A percentile compares a stretch with the other conserved stretches of the same genome.
These are phyloP conservation scores for Agrochola macilenta DNA, from an alignment of 2,888 invertebrate genomes.

Conservation along the genomic window DNA sequence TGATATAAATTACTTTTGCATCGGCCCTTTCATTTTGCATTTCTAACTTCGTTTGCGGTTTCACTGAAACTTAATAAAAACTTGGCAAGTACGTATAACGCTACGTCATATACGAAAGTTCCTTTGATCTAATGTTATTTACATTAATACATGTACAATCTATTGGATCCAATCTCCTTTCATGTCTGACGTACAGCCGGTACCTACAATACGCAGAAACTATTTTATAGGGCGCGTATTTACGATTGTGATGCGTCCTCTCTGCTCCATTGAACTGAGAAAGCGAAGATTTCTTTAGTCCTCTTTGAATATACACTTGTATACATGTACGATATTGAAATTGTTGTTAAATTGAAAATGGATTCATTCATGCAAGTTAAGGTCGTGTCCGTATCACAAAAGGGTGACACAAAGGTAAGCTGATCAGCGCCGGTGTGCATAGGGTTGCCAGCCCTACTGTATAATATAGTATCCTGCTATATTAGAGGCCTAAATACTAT, in stretches of 20 bases:
- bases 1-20: slow-evolving; percentile 57
- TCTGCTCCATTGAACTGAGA: slow-evolving; percentile 61
- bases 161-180: slow-evolving; percentile 51
- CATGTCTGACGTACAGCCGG: slow-evolving; percentile 38
- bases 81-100: slow-evolving; percentile 6
- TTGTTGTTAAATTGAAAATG: slow-evolving; percentile 67
- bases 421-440: slow-evolving; percentile 28
- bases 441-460: no score
- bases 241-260: slow-evolving; percentile 48
- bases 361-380: slow-evolving; percentile 61
- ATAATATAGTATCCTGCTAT: no score
- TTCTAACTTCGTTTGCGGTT: slow-evolving; percentile 18
- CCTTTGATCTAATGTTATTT: slow-evolving; percentile 55
- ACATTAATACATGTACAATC: slow-evolving; percentile 51
- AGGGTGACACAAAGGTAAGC: slow-evolving; percentile 52
- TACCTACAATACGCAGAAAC: slow-evolving; percentile 42
- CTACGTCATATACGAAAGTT: slow-evolving; percentile 22
- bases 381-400: slow-evolving; percentile 49
- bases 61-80: slow-evolving; percentile 43
- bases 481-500: no score
- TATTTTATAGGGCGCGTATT: slow-evolving; percentile 51
- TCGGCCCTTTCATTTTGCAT: slow-evolving; percentile 45
- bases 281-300: slow-evolving; percentile 67
- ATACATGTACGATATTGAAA: slow-evolving; percentile 63
- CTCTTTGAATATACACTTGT: slow-evolving; percentile 44